Evolutionary conservation across 2,888 invertebrate species (phyloP), one percentile per base, ranked within the genome.

Genomic region (Epistrophella euchroma): DNA sequence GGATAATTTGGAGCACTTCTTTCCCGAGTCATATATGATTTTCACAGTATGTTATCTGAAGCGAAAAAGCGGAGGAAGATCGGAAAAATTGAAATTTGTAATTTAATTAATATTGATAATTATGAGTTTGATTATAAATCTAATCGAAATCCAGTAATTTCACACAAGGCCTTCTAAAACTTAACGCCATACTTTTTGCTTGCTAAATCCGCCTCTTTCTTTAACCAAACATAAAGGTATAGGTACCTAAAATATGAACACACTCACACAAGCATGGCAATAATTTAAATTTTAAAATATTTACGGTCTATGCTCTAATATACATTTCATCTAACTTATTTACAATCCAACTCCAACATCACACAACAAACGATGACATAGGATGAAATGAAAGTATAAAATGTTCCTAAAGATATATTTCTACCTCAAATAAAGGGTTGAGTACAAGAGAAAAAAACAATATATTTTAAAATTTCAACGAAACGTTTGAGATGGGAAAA

Each of bases 401-500:
- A 19, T 1, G 17, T 47, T 11, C 25, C 22, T 52, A 22, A 13
- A 6, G 13, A 52, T 52, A 52, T 25, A 25, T 52, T 28, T 28
- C 25, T 25, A 52, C 52, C 52, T 25, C 52, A 25, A 52, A 52
- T 11, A 52, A 52, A 52, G 25, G 52, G 6, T 22, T 50, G 22
- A 25, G 22, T 50, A 15, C 15, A 15, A 50, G 13, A 6, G 19
- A 15, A 40, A 40, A 40, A 32, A n/a, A 17, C 40, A 37, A 58
- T 7, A 60, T 40, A 60, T 37, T 37, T 19, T n/a, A n/a, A 60
- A 60, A 60, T 60, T 40, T 22, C 60, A 60, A 10, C 15, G 32
- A 22, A 37, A 60, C 22, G n/a, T 60, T 40, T 37, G 37, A 60
- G 60, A 60, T 13, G 37, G 22, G 40, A 60, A 60, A 58, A 58